A percentile compares a stretch with the other conserved stretches of the same genome.
Conservation (phyloP, 1,140 invertebrate species). For the Drosophila busckii region DNA sequence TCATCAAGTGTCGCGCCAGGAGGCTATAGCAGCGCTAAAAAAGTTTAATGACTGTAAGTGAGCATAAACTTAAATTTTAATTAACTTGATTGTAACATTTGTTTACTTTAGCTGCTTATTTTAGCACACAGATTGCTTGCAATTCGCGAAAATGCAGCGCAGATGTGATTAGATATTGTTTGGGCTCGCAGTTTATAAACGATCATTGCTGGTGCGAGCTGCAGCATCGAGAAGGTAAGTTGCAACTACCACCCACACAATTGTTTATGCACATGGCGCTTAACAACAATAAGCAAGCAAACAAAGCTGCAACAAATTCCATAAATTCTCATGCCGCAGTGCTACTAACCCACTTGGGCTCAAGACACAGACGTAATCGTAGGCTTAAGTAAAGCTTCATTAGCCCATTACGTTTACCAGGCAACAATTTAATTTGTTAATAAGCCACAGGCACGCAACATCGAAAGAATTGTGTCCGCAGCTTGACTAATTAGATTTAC, state of each 20-base stretch:
- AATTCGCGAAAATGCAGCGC: conserved; percentile 78
- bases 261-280: conserved; percentile 59
- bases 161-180: conserved; percentile 82
- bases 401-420: conserved; percentile 36
- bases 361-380: conserved; percentile 1
- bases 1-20: conserved; percentile 62
- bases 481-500: background rate
- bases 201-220: conserved; percentile 85
- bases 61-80: background rate
- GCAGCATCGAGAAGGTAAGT: conserved; percentile 76
- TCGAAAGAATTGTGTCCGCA: too few relatives aligned
- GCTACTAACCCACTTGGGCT: conserved; percentile 70
- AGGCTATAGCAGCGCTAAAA: conserved; percentile 58
- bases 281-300: conserved; percentile 37
- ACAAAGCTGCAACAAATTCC: conserved; percentile 33
- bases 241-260: background rate
- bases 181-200: conserved; percentile 81
- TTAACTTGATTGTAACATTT: too few relatives aligned
- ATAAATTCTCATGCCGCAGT: conserved; percentile 33
- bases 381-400: conserved; percentile 42
- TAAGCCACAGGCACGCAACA: conserved; percentile 55
- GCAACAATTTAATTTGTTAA: conserved; percentile 39
- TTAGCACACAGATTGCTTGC: conserved; percentile 39
- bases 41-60: conserved; percentile 58
- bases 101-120: conserved; percentile 26